Evolutionary conservation across 2,113 vertebrate species (phyloP).

Genomic region (Tricholaema leucomelas): DNA sequence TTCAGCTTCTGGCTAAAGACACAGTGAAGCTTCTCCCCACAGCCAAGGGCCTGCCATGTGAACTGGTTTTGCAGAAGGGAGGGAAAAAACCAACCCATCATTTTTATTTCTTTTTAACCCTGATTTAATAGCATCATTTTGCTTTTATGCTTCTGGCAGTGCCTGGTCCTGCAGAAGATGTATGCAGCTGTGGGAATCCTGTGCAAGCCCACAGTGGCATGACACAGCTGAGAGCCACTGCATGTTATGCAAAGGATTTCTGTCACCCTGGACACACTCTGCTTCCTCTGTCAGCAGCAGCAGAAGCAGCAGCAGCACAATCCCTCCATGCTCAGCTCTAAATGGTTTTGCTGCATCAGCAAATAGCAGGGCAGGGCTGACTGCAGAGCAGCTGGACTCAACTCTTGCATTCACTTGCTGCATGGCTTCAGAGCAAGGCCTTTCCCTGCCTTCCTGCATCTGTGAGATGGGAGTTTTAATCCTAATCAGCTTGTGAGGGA

Average conservation of each 20-base stretch:
- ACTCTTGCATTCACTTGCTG: not conserved
- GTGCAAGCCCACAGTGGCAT: not conserved
- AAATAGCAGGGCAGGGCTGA: conserved; percentile 2
- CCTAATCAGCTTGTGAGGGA: not conserved
- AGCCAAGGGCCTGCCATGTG: not conserved
- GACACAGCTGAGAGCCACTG: not conserved
- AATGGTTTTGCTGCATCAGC: conserved; percentile 38
- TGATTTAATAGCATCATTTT: conserved; percentile 39
- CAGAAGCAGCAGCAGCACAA: not conserved
- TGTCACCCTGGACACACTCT: conserved; percentile 18
- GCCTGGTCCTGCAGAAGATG: not conserved
- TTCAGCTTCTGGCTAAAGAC: not conserved
- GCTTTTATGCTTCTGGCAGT: conserved; percentile 23
- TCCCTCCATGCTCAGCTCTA: conserved; percentile 4
- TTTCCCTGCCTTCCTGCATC: not conserved
- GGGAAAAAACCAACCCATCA: not conserved
- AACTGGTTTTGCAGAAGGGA: not conserved
- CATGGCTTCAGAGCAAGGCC: not conserved
- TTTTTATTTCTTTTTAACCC: not conserved
- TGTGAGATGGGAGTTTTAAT: conserved; percentile 55
- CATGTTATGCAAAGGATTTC: not conserved
- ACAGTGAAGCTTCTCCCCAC: not conserved
- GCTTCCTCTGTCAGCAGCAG: not conserved
- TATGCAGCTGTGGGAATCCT: not conserved
- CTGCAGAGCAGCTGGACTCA: not conserved